phyloP scores from a whole-genome alignment of 35 echinoderm and acorn worm genomes.

The Stichopus chloronotus region DNA sequence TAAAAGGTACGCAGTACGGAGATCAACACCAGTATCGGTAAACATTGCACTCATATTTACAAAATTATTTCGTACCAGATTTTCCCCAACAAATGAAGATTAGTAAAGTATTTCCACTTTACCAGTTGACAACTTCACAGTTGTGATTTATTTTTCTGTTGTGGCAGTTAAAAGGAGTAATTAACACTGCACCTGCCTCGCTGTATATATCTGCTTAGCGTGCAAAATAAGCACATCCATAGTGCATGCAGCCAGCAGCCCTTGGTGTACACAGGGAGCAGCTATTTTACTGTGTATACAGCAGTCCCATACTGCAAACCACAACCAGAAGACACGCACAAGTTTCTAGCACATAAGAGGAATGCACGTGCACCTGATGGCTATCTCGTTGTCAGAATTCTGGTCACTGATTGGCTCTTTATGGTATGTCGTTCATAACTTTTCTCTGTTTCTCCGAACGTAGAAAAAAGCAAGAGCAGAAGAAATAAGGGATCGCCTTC shows the following conservation, averaged over 20 bases:
- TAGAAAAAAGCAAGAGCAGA: background rate
- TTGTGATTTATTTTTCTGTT: conserved; percentile 12
- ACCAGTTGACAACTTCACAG: background rate
- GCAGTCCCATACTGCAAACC: background rate
- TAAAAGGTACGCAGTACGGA: conserved; percentile 5
- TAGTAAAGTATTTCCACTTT: conserved; percentile 6
- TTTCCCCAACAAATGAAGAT: background rate
- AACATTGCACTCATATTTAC: background rate
- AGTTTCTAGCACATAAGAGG: background rate
- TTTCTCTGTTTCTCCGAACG: background rate
- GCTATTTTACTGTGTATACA: background rate
- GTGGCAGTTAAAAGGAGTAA: conserved; percentile 5
- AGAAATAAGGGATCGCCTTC: conserved; percentile 15
- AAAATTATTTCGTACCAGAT: background rate
- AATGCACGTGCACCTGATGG: background rate
- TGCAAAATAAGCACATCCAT: background rate
- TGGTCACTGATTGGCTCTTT: conserved; percentile 4
- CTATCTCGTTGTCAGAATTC: conserved; percentile 15
- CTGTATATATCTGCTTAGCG: background rate
- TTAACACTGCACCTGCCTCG: background rate
- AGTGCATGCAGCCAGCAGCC: background rate
- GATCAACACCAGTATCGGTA: conserved; percentile 4
- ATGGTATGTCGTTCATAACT: background rate
- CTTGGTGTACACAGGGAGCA: background rate
- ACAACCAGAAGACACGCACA: background rate